A percentile compares a stretch with the other conserved stretches of the same genome.
Conservation (phyloP, 2,888 invertebrate species). For the Plemyria rubiginata region DNA sequence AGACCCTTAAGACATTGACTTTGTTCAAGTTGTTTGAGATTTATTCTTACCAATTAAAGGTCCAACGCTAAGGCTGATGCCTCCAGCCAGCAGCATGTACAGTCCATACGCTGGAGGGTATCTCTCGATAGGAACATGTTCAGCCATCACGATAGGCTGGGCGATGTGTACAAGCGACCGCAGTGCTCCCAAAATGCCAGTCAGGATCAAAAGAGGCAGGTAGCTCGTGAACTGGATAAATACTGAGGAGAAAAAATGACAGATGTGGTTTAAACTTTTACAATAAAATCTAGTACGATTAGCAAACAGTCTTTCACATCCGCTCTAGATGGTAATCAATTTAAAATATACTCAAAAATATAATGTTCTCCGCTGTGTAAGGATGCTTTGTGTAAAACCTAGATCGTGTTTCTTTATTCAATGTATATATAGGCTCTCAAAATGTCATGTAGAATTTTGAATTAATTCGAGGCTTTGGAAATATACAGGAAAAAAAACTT, state of each 20-base stretch:
- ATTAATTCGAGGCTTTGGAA: neutral
- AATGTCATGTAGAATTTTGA: neutral
- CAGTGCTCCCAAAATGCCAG: constrained; percentile 83
- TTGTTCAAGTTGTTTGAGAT: no score
- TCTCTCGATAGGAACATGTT: constrained; percentile 85
- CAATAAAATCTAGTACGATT: no score
- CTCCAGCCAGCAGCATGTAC: constrained; percentile 86
- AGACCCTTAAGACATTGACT: no score
- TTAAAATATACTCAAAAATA: no score
- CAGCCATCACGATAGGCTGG: constrained; percentile 87
- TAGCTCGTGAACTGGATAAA: constrained; percentile 84
- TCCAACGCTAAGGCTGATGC: constrained; percentile 84
- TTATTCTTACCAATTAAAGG: constrained; percentile 84
- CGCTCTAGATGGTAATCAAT: no score
- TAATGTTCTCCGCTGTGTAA: no score
- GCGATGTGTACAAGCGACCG: constrained; percentile 87
- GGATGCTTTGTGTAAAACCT: neutral
- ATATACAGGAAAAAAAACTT: neutral
- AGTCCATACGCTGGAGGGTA: constrained; percentile 88
- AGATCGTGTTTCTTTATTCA: neutral
- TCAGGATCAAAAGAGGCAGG: constrained; percentile 78
- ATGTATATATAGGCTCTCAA: neutral
- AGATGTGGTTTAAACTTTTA: no score
- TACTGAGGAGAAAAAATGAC: constrained; percentile 62
- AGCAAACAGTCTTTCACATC: no score